Evolutionary conservation across 2,888 invertebrate species (phyloP).

Genomic region (Carabus problematicus): DNA sequence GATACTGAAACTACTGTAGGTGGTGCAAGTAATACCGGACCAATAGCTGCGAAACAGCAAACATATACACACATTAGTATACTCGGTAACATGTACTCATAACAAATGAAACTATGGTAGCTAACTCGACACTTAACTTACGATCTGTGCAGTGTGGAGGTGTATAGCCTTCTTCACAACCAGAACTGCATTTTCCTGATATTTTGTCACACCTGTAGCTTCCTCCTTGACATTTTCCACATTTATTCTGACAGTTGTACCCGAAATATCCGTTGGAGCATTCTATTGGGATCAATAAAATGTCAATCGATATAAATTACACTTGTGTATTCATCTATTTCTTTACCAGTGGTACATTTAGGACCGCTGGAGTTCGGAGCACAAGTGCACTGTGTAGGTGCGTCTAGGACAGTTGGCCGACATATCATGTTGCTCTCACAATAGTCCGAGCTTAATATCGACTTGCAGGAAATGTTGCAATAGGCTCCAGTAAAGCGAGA

Average conservation of each 20-base stretch:
- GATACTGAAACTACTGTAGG: slow-evolving; percentile 3
- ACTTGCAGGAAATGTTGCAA: slow-evolving; percentile 11
- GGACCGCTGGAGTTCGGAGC: neutral
- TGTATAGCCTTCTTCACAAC: slow-evolving; percentile 12
- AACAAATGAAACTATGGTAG: too few relatives aligned
- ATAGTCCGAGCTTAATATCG: neutral
- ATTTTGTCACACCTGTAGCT: neutral
- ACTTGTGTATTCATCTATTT: slow-evolving; percentile 8
- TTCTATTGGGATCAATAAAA: neutral
- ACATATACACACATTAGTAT: neutral
- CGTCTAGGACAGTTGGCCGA: neutral
- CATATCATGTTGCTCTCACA: neutral
- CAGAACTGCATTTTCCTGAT: slow-evolving; percentile 12
- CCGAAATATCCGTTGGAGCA: slow-evolving; percentile 15
- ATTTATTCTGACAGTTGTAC: slow-evolving; percentile 20
- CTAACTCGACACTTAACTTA: neutral
- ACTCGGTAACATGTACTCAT: too few relatives aligned
- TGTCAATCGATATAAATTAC: neutral
- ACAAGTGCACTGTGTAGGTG: slow-evolving; percentile 3
- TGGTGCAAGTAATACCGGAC: neutral
- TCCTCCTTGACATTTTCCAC: slow-evolving; percentile 16
- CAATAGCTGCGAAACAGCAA: neutral
- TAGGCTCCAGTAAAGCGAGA: neutral
- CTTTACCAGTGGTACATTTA: neutral
- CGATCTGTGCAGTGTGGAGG: slow-evolving; percentile 14